These are phyloP conservation scores for Eptesicus fuscus DNA, from an alignment of 2,113 vertebrate species.

Conservation along the genomic window DNA sequence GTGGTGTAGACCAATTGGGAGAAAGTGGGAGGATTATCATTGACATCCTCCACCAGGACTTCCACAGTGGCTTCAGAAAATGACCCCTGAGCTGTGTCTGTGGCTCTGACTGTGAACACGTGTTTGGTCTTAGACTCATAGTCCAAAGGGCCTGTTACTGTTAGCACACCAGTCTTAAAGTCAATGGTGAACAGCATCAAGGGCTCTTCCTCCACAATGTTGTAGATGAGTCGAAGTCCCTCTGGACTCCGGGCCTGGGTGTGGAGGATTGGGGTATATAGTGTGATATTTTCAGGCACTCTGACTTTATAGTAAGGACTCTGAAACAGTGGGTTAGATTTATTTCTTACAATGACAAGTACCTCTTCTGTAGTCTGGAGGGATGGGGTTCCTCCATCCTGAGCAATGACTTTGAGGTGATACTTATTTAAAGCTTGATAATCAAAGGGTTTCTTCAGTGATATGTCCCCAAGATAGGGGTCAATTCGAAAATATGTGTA, in stretches of 20 bases:
- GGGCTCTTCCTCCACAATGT: conserved; percentile 90
- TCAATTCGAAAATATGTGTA: conserved; percentile 94
- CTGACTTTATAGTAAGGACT: conserved; percentile 91
- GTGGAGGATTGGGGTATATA: conserved; percentile 92
- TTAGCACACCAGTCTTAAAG: conserved; percentile 95
- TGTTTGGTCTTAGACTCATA: conserved; percentile 89
- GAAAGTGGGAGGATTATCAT: conserved; percentile 93
- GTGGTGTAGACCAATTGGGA: conserved; percentile 83
- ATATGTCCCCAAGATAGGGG: conserved; percentile 92
- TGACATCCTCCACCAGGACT: conserved; percentile 93
- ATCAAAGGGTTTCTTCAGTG: conserved; percentile 92
- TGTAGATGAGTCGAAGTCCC: conserved; percentile 95
- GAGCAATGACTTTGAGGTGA: conserved; percentile 87
- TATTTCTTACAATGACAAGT: conserved; percentile 92
- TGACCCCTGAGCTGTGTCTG: conserved; percentile 91
- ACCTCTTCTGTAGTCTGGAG: conserved; percentile 85
- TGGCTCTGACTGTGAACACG: conserved; percentile 89
- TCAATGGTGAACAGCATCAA: conserved; percentile 90
- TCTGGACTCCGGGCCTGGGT: conserved; percentile 96
- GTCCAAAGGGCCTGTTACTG: conserved; percentile 91
- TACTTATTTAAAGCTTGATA: conserved; percentile 94
- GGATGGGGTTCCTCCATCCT: conserved; percentile 88
- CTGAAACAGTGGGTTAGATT: conserved; percentile 94
- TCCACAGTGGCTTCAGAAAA: conserved; percentile 93
- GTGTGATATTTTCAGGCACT: conserved; percentile 93